Conservation (phyloP, 64 coral and sea anemone species). For the Astreopora myriophthalma region DNA sequence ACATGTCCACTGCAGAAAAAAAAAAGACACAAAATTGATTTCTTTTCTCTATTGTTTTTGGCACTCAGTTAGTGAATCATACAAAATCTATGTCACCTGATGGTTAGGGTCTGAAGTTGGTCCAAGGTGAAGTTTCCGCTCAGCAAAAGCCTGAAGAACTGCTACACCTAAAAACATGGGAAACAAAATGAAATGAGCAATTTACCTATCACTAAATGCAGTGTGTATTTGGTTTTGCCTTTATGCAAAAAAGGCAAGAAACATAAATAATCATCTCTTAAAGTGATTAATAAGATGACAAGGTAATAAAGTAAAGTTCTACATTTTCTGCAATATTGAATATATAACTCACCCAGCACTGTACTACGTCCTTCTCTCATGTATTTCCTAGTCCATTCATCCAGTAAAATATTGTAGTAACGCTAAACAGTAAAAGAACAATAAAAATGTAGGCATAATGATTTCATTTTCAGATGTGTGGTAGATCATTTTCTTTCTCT, state of each 20-base stretch:
- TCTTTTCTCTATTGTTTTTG: not conserved
- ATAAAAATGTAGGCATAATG: no score
- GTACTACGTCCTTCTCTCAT: constrained; percentile 95
- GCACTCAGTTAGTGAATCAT: not conserved
- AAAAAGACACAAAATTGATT: not conserved
- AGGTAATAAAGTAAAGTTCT: not conserved
- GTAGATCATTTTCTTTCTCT: no score
- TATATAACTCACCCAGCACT: constrained; percentile 63
- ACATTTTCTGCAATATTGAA: not conserved
- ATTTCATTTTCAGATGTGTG: no score
- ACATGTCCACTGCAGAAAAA: constrained; percentile 74
- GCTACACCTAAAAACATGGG: constrained; percentile 68
- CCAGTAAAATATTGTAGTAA: constrained; percentile 90
- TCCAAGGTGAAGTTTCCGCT: constrained; percentile 88
- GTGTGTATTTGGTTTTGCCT: no score
- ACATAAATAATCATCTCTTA: not conserved
- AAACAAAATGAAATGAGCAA: not conserved
- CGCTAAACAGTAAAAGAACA: constrained; percentile 58
- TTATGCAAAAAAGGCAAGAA: no score
- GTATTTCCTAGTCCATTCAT: constrained; percentile 98
- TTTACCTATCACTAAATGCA: not conserved
- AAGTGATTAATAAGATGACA: not conserved
- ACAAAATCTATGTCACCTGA: constrained; percentile 51
- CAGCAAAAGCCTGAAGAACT: constrained; percentile 76
- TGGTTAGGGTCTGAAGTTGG: constrained; percentile 75